Evolutionary conservation across 2,888 invertebrate genomes (phyloP).

Genomic region (Frankliniella fusca): DNA sequence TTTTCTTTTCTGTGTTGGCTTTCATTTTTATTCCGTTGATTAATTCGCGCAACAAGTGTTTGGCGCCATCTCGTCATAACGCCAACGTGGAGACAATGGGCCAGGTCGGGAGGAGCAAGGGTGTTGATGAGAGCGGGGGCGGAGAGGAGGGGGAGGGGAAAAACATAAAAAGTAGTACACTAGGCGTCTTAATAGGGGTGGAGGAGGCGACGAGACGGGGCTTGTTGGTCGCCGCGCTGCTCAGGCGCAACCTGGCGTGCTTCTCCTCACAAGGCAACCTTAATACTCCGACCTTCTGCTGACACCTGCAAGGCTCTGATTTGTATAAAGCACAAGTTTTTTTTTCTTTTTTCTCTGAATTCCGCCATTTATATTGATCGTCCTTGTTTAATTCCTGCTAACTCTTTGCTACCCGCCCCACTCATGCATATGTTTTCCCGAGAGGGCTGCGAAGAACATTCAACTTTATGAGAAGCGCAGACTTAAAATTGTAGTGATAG

Average conservation of each 20-base stretch:
- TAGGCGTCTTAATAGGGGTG: neutral
- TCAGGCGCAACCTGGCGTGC: too few species aligned
- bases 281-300: too few species aligned
- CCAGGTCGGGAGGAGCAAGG: conserved; percentile 7
- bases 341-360: too few species aligned
- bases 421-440: neutral
- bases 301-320: too few species aligned
- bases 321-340: too few species aligned
- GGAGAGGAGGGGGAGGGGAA: neutral
- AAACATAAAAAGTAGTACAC: neutral
- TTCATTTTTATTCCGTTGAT: conserved; percentile 21
- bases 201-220: neutral
- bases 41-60: conserved; percentile 22
- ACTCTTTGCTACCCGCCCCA: too few species aligned
- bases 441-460: too few species aligned
- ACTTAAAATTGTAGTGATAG: too few species aligned
- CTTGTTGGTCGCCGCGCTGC: neutral
- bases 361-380: neutral
- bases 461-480: too few species aligned
- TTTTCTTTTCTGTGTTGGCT: neutral
- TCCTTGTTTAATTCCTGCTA: neutral
- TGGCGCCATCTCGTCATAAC: conserved; percentile 19
- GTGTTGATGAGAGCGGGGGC: neutral
- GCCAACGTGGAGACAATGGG: conserved; percentile 12
- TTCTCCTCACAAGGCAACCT: too few species aligned